These are phyloP conservation scores for Larimichthys polyactis DNA, from an alignment of 2,113 vertebrate genomes.

Conservation along the genomic window DNA sequence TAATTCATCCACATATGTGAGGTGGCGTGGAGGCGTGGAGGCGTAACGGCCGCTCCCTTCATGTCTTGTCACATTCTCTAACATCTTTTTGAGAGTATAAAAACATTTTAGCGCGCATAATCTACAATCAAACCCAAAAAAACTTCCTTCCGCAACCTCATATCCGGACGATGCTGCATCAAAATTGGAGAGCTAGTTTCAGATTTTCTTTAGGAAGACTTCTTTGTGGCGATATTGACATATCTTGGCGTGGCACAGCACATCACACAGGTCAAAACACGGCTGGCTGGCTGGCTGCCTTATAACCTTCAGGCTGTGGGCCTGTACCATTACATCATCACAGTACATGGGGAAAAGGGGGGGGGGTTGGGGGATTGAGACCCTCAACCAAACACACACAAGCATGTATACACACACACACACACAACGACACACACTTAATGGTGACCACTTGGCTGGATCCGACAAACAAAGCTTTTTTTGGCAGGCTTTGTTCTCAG, in stretches of 20 bases:
- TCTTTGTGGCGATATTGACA: background rate
- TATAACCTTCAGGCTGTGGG: conserved; percentile 32
- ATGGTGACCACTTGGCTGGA: conserved; percentile 75
- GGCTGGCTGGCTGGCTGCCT: background rate
- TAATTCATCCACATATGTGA: background rate
- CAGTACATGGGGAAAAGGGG: background rate
- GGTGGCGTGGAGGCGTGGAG: background rate
- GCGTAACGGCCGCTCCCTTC: background rate
- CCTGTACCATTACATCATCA: conserved; percentile 52
- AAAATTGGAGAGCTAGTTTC: background rate
- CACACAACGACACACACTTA: conserved; percentile 62
- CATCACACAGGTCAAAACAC: conserved; percentile 25
- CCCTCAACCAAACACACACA: conserved; percentile 43
- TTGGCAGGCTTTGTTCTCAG: conserved; percentile 60
- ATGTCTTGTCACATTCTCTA: background rate
- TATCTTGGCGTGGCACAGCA: too few species aligned
- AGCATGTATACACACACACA: conserved; percentile 34
- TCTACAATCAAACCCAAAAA: background rate
- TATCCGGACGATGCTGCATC: background rate
- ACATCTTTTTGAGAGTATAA: background rate
- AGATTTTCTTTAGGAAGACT: background rate
- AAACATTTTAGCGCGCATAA: background rate
- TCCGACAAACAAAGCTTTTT: conserved; percentile 70
- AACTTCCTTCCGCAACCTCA: background rate
- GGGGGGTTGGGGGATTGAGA: background rate